A percentile compares a stretch with the other conserved stretches of the same genome.
Conservation (phyloP, 35 echinoderm and acorn worm species). For the Heliocidaris erythrogramma region DNA sequence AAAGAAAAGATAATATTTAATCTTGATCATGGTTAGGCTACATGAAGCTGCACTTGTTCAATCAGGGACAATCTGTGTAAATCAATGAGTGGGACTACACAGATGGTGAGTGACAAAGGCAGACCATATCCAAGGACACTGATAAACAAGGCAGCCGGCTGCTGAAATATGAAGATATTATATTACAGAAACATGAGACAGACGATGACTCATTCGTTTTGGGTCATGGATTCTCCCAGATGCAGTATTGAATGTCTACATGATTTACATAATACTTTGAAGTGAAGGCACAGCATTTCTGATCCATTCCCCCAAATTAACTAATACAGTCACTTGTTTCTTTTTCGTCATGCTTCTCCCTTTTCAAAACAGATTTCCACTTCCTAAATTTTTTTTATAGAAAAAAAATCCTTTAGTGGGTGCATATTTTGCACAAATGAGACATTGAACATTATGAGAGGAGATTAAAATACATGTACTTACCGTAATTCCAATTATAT, state of each 20-base stretch:
- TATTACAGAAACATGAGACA: background rate
- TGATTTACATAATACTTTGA: too few species aligned
- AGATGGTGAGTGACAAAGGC: background rate
- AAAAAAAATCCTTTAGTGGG: background rate
- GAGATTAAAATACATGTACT: background rate
- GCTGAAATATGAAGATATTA: background rate
- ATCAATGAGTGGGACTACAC: background rate
- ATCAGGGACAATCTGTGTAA: background rate
- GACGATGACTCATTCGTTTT: background rate
- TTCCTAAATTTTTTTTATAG: too few species aligned
- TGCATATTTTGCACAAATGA: background rate
- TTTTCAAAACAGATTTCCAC: background rate
- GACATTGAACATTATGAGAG: background rate
- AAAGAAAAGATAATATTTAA: background rate
- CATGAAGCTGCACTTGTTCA: background rate
- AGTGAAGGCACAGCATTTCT: too few species aligned
- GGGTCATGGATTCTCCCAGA: background rate
- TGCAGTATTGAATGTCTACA: background rate
- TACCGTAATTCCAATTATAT: constrained; percentile 37
- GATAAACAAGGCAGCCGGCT: background rate
- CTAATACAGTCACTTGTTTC: background rate
- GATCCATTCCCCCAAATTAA: background rate
- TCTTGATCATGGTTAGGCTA: background rate
- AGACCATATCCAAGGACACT: background rate
- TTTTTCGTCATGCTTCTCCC: background rate